A percentile compares a stretch with the other conserved stretches of the same genome.
Evolutionary conservation across 2,888 invertebrate species (phyloP).

Genomic region (Reticulitermes lucifugus): DNA sequence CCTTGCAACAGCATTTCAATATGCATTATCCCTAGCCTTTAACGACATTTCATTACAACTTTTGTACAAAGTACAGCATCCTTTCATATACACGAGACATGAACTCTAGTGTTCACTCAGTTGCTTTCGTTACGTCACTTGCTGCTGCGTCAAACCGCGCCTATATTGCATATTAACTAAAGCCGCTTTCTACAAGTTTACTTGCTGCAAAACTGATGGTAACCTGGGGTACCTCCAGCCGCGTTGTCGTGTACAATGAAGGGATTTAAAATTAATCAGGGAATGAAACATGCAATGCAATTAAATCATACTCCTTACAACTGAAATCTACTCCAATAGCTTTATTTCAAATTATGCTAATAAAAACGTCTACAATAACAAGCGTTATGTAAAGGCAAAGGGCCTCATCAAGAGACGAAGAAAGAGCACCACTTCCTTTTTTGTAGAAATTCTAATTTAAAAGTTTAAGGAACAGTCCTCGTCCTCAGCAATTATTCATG

Average conservation of each 20-base stretch:
- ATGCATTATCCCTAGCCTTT: too few relatives aligned
- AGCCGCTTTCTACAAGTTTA: background rate
- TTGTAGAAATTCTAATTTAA: background rate
- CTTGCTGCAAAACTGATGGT: background rate
- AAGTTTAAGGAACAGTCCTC: background rate
- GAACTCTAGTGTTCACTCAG: too few relatives aligned
- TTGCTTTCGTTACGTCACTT: background rate
- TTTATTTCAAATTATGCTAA: background rate
- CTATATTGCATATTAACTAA: background rate
- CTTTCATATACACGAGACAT: too few relatives aligned
- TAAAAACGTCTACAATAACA: background rate
- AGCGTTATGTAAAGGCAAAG: background rate
- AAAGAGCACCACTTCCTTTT: background rate
- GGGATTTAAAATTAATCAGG: constrained; percentile 3
- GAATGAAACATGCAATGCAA: background rate
- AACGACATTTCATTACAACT: too few relatives aligned
- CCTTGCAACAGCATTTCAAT: too few relatives aligned
- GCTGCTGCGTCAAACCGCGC: background rate
- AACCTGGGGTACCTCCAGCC: background rate
- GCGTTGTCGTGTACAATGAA: background rate
- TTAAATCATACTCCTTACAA: background rate
- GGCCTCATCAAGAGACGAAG: background rate
- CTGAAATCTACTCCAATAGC: background rate
- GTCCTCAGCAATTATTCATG: constrained; percentile 2
- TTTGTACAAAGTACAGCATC: too few relatives aligned